Evolutionary conservation across 1,140 invertebrate species (phyloP).

Genomic region (Eubasilissa regina): DNA sequence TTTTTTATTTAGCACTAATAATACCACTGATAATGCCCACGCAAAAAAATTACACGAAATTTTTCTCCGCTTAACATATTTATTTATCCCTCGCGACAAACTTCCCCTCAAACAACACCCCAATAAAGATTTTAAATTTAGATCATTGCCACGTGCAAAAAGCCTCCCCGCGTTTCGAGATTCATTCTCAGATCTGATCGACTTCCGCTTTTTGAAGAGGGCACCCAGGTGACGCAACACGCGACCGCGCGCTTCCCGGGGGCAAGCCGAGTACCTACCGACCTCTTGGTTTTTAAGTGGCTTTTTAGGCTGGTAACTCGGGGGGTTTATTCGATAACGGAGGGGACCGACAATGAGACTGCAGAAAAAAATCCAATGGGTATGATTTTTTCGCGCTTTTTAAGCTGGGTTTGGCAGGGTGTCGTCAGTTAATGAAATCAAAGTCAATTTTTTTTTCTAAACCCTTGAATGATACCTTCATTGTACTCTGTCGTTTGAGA

Average conservation of each 20-base stretch:
- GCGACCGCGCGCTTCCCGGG: neutral
- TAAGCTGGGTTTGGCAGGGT: neutral
- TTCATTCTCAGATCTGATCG: neutral
- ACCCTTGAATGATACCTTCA: too few species aligned
- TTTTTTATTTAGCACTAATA: too few species aligned
- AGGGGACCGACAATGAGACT: neutral
- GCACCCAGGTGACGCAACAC: neutral
- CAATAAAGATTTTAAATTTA: neutral
- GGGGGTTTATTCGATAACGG: neutral
- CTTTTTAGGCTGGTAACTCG: slow-evolving; percentile 6
- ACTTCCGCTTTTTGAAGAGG: slow-evolving; percentile 5
- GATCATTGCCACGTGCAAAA: slow-evolving; percentile 3
- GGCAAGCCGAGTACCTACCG: too few species aligned
- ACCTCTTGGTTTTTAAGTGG: slow-evolving; percentile 8
- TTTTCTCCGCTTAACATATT: too few species aligned
- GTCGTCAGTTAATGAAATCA: too few species aligned
- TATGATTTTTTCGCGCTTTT: slow-evolving; percentile 9
- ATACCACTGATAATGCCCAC: too few species aligned
- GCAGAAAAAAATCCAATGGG: neutral
- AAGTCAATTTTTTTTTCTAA: too few species aligned
- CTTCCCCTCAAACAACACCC: neutral
- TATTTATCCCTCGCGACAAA: too few species aligned
- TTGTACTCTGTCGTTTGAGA: too few species aligned
- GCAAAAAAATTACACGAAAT: too few species aligned
- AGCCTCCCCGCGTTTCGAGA: neutral